Base-by-base conservation (phyloP, 2,797 vertebrate genomes). In the Paratrypauchen microcephalus region DNA sequence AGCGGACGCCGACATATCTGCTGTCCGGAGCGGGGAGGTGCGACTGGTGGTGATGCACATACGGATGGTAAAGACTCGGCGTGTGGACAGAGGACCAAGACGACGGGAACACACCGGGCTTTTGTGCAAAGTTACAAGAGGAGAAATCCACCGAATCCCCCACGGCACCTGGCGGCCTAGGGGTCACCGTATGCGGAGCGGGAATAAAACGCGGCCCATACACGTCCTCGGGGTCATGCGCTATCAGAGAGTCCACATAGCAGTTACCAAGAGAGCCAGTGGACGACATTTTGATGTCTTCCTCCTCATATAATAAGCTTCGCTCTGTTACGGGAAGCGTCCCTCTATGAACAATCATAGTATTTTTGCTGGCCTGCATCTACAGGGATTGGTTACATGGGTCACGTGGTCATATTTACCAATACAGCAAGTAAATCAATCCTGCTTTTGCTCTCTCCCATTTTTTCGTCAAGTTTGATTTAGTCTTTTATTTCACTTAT, bases 381-480 rank as follows among this genome's bases (percentile, higher is more conserved):
- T 93, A 90, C 95, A 90, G 95, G 95, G 95, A 99, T 99, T 99
- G 97, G 97, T 97, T 95, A 95, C 93, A 92, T 92, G 91, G 94
- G 93, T 97, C 97, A 99, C 97, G 97, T 99, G 97, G 96, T 96
- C 96, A 95, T 99, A 98, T 99, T 98, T 98, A 99, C 97, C 96
- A 98, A 98, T 97, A 97, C 96, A 94, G 90, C 79, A 93, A 96
- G 96, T 98, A 97, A 98, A 99, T 98, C 96, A 97, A 95, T 96
- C 96, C 95, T 80, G 76, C 80, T 83, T 80, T 77, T 60, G 93
- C 94, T 91, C 92, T 91, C 83, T 81, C 16, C 12, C 63, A 32
- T 50, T 41, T 74, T 79, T 77, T 45, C 41, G 68, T 84, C 84
- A 70, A 74, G 70, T 88, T 91, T 89, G 83, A 91, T 90, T 89